Evolutionary conservation across 2,113 vertebrate species (phyloP).

Genomic region (Hippocampus mohnikei): DNA sequence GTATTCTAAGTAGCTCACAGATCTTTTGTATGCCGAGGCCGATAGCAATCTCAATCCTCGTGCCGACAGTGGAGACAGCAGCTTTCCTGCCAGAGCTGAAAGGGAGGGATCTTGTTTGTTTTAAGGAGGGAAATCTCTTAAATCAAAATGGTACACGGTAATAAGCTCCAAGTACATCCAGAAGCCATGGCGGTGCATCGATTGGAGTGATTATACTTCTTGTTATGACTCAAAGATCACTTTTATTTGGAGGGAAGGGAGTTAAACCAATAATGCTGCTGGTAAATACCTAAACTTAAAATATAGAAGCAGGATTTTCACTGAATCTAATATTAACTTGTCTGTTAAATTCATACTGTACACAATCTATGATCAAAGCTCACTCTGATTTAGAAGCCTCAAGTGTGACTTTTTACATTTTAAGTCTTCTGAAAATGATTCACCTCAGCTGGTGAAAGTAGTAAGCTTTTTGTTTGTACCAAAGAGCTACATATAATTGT

Average conservation of each 20-base stretch:
- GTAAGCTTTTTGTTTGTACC: no score
- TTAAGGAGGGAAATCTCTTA: conserved; percentile 20
- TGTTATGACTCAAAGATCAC: not conserved
- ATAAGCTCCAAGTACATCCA: conserved; percentile 18
- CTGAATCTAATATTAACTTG: no score
- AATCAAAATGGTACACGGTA: conserved; percentile 16
- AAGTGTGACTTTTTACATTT: no score
- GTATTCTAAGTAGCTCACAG: conserved; percentile 65
- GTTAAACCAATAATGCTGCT: not conserved
- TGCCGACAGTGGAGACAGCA: conserved; percentile 39
- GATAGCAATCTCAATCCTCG: conserved; percentile 49
- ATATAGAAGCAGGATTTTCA: not conserved
- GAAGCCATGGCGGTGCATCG: not conserved
- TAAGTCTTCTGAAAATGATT: no score
- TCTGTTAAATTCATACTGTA: no score
- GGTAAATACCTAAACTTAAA: not conserved
- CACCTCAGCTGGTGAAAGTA: no score
- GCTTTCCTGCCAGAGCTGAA: conserved; percentile 28
- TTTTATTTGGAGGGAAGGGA: not conserved
- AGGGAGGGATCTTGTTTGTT: conserved; percentile 28
- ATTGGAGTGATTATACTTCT: conserved; percentile 2
- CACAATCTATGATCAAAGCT: no score
- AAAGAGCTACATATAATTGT: no score
- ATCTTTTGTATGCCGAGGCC: conserved; percentile 59
- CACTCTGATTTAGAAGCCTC: no score